Evolutionary conservation across 2,797 vertebrate species (phyloP).

Genomic region (Leucoraja ocellata): DNA sequence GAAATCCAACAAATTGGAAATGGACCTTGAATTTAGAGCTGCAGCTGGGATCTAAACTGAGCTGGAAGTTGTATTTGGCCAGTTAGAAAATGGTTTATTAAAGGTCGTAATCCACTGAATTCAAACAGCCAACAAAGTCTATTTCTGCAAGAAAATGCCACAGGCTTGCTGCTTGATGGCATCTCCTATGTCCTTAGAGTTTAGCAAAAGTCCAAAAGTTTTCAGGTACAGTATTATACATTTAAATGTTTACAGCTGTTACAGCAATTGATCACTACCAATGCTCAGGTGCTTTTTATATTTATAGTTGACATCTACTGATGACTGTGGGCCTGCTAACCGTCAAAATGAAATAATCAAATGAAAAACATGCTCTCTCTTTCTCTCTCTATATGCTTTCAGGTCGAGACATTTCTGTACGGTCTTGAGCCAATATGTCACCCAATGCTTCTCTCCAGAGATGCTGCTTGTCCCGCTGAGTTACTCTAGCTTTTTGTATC

Average conservation of each 20-base stretch:
- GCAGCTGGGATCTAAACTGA: background rate
- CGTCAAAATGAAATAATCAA: background rate
- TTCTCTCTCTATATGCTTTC: too few relatives aligned
- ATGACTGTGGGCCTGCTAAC: background rate
- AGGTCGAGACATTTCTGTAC: too few relatives aligned
- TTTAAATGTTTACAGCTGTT: background rate
- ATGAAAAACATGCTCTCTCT: background rate
- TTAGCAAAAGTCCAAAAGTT: background rate
- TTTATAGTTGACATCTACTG: background rate
- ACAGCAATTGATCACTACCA: background rate
- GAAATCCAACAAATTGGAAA: background rate
- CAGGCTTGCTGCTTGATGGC: background rate
- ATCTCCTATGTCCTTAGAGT: background rate
- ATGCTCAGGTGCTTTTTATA: background rate
- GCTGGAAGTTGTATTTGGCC: background rate
- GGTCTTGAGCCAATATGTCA: too few relatives aligned
- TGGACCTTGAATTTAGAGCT: background rate
- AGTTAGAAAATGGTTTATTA: background rate
- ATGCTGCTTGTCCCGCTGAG: too few relatives aligned
- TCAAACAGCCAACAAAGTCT: background rate
- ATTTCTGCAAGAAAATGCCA: background rate
- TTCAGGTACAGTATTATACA: background rate
- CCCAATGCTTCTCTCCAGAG: too few relatives aligned
- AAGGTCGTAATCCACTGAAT: background rate
- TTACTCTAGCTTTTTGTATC: too few relatives aligned